Percentiles rank a stretch among this genome's conserved stretches.
These are phyloP conservation scores for Hylaeus anthracinus DNA, from an alignment of 1,140 invertebrate genomes.

Conservation along the genomic window DNA sequence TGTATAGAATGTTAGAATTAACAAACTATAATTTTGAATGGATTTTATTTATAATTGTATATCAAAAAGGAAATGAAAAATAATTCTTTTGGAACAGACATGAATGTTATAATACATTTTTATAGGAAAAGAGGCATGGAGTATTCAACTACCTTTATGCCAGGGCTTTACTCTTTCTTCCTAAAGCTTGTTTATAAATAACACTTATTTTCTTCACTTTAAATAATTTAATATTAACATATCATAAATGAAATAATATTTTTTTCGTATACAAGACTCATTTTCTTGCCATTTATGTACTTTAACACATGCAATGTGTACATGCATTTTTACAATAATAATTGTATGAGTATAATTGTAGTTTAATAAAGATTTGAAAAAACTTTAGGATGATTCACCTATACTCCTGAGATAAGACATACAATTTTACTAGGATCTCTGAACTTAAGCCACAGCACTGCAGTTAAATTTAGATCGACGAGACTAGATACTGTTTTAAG, in stretches of 20 bases:
- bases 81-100: not conserved
- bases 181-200: slow-evolving; percentile 3
- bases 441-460: slow-evolving; percentile 70
- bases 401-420: slow-evolving; percentile 46
- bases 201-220: not conserved
- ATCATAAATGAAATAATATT: not conserved
- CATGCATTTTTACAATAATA: not conserved
- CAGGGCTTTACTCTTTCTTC: not conserved
- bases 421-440: slow-evolving; percentile 69
- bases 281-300: not conserved
- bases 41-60: not conserved
- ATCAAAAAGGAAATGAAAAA: not conserved
- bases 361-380: not conserved
- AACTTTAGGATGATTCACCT: not conserved
- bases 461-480: slow-evolving; percentile 77
- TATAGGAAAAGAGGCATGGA: not conserved
- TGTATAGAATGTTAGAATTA: not conserved
- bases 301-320: not conserved
- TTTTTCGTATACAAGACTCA: not conserved
- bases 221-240: not conserved
- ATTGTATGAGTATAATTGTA: slow-evolving; percentile 12
- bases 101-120: not conserved
- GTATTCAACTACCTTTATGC: not conserved
- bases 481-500: slow-evolving; percentile 76
- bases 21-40: not conserved